Conservation (phyloP, 2,797 vertebrate genomes). For the Notamacropus eugenii region DNA sequence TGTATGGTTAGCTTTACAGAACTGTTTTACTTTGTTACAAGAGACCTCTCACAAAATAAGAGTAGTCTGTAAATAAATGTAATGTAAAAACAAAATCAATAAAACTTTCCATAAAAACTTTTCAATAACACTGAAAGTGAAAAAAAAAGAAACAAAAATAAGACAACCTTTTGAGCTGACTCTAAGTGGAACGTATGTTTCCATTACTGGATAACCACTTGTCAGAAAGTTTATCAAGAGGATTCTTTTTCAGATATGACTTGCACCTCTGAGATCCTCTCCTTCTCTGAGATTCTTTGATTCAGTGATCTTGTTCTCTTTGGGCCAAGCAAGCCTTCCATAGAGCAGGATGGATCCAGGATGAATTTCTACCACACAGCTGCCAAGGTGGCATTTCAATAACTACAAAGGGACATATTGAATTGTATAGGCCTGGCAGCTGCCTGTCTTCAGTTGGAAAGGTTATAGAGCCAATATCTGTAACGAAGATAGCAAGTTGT, state of each 20-base stretch:
- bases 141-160: neutral
- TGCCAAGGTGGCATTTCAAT: neutral
- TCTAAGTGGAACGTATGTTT: neutral
- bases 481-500: slow-evolving; percentile 81
- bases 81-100: neutral
- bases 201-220: neutral
- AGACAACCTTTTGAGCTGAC: neutral
- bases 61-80: neutral
- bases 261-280: neutral
- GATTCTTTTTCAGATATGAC: neutral
- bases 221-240: neutral
- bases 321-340: slow-evolving; percentile 14
- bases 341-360: neutral
- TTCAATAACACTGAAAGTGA: neutral
- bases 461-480: slow-evolving; percentile 84
- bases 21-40: neutral
- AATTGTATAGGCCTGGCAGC: slow-evolving; percentile 46
- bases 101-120: neutral
- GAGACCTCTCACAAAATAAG: neutral
- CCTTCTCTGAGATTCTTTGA: neutral
- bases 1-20: neutral
- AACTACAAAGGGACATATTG: slow-evolving; percentile 65
- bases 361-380: slow-evolving; percentile 22
- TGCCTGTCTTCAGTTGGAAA: slow-evolving; percentile 75
- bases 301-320: neutral